Evolutionary conservation across 1,140 invertebrate genomes (phyloP), one percentile per base, ranked within the genome.

Genomic region (Wasmannia auropunctata): DNA sequence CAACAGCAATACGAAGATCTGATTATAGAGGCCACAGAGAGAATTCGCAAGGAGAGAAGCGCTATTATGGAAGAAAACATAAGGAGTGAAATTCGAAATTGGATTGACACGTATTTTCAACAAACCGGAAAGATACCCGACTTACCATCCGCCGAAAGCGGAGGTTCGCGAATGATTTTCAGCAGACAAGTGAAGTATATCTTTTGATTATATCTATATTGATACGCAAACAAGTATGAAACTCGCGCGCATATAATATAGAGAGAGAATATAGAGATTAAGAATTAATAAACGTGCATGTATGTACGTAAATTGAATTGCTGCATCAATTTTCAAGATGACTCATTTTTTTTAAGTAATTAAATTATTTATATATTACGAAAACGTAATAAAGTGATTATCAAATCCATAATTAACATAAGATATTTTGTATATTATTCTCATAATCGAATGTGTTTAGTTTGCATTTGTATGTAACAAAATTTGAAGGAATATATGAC

Each of bases 81-180:
- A 46, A 96, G 97, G 63, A 97, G 97, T 91, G 98, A 99, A 95
- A 96, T 99, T 43, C 95, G 98, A 87, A 96, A 97, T 86, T 99
- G 98, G 98, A 97, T 98, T 11, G 96, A 97, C 85, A 96, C 97
- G 58, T 98, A 97, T 90, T 97, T 97, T 91, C 96, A 97, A 67
- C 96, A 97, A 86, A 98, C 98, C 28, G 98, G 98, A 34, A 98
- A 98, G 95, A 97, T 99, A 93, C 98, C 98, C 0, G 98, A 99
- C 89, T 97, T 98, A 90, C 98, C 98, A 3, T 97, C 98, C n/a
- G 98, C 97, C 76, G 98, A 99, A 93, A 97, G 97, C 91, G 98
- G 98, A 25, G 98, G 98, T 1, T 98, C 98, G 2, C 95, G 97
- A 86, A 95, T 97, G 46, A 97, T 99, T 92, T 98, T 98, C 88